These are phyloP conservation scores for Leptarthrus brevirostris DNA, from an alignment of 2,888 invertebrate genomes.

Conservation along the genomic window DNA sequence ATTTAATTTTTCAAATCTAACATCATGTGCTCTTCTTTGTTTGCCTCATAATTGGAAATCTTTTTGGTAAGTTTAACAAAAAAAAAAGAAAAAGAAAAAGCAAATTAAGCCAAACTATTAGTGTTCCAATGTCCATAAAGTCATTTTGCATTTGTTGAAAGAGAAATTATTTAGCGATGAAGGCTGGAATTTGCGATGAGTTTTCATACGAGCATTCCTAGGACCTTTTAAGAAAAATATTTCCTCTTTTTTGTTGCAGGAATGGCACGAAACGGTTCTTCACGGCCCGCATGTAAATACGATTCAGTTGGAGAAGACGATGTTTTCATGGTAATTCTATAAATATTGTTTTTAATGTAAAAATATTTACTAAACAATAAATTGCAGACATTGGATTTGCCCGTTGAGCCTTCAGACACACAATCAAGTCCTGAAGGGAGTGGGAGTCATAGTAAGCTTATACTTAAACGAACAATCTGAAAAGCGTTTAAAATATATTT, in stretches of 20 bases:
- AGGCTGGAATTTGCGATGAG: conserved; percentile 54
- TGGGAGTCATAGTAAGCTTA: conserved; percentile 66
- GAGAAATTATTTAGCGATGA: neutral
- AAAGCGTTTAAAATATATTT: neutral
- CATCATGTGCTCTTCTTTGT: conserved; percentile 60
- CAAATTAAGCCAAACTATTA: neutral
- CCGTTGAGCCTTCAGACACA: conserved; percentile 82
- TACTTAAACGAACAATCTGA: neutral
- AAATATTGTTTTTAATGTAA: neutral
- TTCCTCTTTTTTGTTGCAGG: conserved; percentile 64
- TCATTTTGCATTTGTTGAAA: conserved; percentile 6
- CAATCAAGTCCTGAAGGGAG: conserved; percentile 78
- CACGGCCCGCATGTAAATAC: conserved; percentile 68
- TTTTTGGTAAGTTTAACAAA: conserved; percentile 55
- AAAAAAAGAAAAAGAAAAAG: conserved; percentile 30
- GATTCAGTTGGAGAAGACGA: conserved; percentile 90
- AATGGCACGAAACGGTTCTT: conserved; percentile 80
- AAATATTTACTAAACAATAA: conserved; percentile 40
- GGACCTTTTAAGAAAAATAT: neutral
- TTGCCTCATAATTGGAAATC: conserved; percentile 60
- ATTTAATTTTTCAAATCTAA: conserved; percentile 58
- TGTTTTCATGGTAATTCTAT: conserved; percentile 85
- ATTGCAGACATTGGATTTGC: conserved; percentile 86
- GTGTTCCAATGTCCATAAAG: conserved; percentile 2
- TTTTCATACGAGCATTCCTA: neutral